These are phyloP conservation scores for Zaprionus obscuricornis DNA, from an alignment of 2,888 invertebrate genomes.

Conservation along the genomic window DNA sequence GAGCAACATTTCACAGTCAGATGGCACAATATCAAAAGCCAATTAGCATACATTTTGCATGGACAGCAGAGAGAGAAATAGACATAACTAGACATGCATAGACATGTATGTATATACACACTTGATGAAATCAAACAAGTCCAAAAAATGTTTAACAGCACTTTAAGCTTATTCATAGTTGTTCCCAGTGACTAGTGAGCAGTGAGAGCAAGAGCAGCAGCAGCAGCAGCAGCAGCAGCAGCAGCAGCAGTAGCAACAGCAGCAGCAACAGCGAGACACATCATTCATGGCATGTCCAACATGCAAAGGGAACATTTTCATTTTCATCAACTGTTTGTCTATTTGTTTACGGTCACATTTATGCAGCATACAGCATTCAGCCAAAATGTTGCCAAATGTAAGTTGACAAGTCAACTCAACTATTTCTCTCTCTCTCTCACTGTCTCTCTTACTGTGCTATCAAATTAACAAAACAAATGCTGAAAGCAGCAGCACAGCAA, in stretches of 20 bases:
- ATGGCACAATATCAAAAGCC: constrained; percentile 71
- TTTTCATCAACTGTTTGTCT: too few relatives aligned
- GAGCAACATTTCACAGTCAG: too few relatives aligned
- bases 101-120: neutral
- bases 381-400: constrained; percentile 36
- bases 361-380: constrained; percentile 32
- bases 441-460: constrained; percentile 38
- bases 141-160: constrained; percentile 67
- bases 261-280: neutral
- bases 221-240: too few relatives aligned
- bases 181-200: constrained; percentile 8
- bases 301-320: constrained; percentile 66
- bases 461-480: constrained; percentile 78
- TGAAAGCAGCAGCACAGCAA: too few relatives aligned
- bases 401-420: constrained; percentile 70
- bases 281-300: constrained; percentile 61
- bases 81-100: neutral
- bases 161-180: constrained; percentile 74
- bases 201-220: neutral
- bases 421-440: constrained; percentile 18
- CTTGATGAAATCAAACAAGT: constrained; percentile 66
- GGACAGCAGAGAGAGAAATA: constrained; percentile 9
- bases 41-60: constrained; percentile 74
- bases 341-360: constrained; percentile 67
- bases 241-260: too few relatives aligned